Base-by-base conservation (phyloP, 2,888 invertebrate species). In the Desoria tigrina region DNA sequence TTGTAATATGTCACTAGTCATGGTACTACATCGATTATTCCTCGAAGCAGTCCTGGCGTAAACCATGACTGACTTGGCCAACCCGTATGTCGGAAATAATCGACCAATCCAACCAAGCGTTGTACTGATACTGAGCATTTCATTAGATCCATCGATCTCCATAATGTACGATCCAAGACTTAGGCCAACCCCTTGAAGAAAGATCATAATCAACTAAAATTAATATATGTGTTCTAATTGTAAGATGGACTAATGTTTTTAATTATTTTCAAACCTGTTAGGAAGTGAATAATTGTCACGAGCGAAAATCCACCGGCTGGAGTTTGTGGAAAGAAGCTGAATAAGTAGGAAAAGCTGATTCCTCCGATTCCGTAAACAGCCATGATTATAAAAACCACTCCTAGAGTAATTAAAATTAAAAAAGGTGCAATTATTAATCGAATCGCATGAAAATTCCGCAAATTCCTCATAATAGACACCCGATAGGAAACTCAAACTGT, bases 341-440 rank as follows among this genome's bases (percentile, higher is more conserved):
- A 80, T 6, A 86, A 77, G 79, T 90, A 91, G 65, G 86, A 81
- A 73, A 86, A 82, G 16, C 87, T 84, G 71, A 90, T 82, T 77
- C 85, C 84, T 45, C 86, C 82, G 68, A 85, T 70, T 7, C 86
- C 85, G 72, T 86, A 88, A 59, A 86, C 74, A 0, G 85, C 2
- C 56, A 88, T 79, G 26, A 85, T 76, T 9, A 84, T 59, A 0
- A 82, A 75, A 4, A 83, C 77, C n/a, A n/a, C n/a, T n/a, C n/a
- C n/a, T n/a, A n/a, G n/a, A n/a, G n/a, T n/a, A n/a, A n/a, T n/a
- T n/a, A n/a, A n/a, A n/a, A n/a, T n/a, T n/a, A n/a, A n/a, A n/a
- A n/a, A n/a, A n/a, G n/a, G n/a, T n/a, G n/a, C n/a, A n/a, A n/a
- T n/a, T n/a, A n/a, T n/a, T n/a, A n/a, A n/a, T n/a, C n/a, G n/a